Evolutionary conservation across 2,888 invertebrate genomes (phyloP), one percentile per base, ranked within the genome.

Genomic region (Mythimna albipuncta): DNA sequence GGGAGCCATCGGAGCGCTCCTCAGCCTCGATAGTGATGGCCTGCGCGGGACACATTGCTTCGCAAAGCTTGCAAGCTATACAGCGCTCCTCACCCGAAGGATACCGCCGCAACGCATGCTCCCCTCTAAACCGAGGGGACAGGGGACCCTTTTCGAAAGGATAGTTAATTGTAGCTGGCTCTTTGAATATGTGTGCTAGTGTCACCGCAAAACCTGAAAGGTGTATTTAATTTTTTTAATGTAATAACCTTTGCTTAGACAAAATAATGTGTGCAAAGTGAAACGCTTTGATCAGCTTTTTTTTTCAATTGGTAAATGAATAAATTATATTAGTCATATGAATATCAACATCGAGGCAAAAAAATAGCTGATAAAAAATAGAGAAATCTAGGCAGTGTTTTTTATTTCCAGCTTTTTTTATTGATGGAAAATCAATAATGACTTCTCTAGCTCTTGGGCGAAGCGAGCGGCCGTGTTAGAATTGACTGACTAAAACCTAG

Each of bases 1-100:
- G 97, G 62, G 99, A 99, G 26, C 99, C 99, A 93, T 99, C 99
- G 4, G 97, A 97, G 69, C 99, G 97, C 87, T 99, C 98, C 92
- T 99, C 99, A 0, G 99, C 99, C 92, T 99, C 99, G 90, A 99
- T 99, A 0, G 99, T 99, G 85, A 99, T 99, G 0, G 99, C 98
- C 96, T 99, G 99, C 21, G 99, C 99, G 3, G 99, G 99, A 90
- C 99, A 99, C 89, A 99, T 98, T 0, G 99, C 99, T 94, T 99
- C 99, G 91, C 99, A 99, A 16, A 99, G 96, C 95, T 99, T 99
- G 93, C 99, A 99, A 5, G 99, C 99, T 92, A 99, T 99, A 93
- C 99, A 99, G 68, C 99, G 97, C 94, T 99, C 99, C 92, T 99
- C 99, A 0, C 99, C 99, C 7, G 99, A 99, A 0, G 99, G 99